Evolutionary conservation across 2,888 invertebrate genomes (phyloP), one percentile per base, ranked within the genome.

Genomic region (Anaspis maculata): DNA sequence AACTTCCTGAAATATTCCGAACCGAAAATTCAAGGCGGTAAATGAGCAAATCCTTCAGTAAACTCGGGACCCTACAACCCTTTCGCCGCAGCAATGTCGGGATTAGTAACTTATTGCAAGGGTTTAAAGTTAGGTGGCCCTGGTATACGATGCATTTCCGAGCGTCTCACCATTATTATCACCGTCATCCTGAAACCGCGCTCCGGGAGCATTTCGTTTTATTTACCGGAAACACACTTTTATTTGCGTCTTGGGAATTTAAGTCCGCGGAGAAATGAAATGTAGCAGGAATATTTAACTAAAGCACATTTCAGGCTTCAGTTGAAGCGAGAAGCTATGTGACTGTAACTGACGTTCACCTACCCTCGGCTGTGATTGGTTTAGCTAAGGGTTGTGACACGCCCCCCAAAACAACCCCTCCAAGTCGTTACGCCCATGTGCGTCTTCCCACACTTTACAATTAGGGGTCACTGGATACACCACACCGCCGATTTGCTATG

Each of bases 381-480:
- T 44, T 46, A 40, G 38, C 45, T 33, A 32, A 42, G 46, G 51
- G 52, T 32, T 33, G 50, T 45, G 49, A 44, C 46, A 53, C 56
- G 50, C 53, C 56, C 39, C 41, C 39, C 19, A 27, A 25, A 43
- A 39, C 42, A 43, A 46, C 56, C 59, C 53, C 56, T 48, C 55
- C 52, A 54, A 52, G 59, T 57, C 59, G 63, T 61, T 62, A 60
- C 62, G 63, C 65, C 64, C 62, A 59, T 50, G 54, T 62, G 61
- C 56, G 46, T 46, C 46, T 64, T 65, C 63, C 59, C 62, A 62
- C 62, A 62, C 63, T 62, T 62, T 59, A 62, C 61, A 61, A 60
- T 59, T 54, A 59, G 58, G 60, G 62, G 61, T 63, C 62, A 64
- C 56, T 59, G 56, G 51, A 52, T 59, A 49, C 52, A 54, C 49